Conservation (phyloP, 2,113 vertebrate species). For the Microcebus jonahi region DNA sequence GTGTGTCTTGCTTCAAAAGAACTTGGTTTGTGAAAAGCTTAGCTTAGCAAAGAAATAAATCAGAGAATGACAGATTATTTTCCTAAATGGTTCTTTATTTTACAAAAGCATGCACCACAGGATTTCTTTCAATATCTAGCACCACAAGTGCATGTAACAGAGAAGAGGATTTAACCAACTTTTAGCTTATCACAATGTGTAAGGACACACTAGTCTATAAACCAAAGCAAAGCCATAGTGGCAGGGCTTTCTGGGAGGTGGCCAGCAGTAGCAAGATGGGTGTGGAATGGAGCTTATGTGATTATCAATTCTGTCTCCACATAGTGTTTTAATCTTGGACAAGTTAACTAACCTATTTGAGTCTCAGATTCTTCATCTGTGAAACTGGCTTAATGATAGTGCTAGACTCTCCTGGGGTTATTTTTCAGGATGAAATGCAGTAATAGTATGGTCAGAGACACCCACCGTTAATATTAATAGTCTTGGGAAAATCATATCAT, state of each 20-base stretch:
- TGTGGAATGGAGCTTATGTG: neutral
- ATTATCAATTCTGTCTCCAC: neutral
- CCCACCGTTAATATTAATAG: neutral
- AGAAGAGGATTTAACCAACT: neutral
- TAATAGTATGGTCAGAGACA: neutral
- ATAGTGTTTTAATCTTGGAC: neutral
- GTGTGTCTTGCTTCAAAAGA: conserved; percentile 26
- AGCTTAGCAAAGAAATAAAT: conserved; percentile 51
- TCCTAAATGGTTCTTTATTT: conserved; percentile 45
- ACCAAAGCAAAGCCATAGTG: neutral
- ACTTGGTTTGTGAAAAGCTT: conserved; percentile 31
- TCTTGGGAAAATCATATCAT: neutral
- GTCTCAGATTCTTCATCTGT: neutral
- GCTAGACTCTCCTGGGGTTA: neutral
- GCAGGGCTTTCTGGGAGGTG: neutral
- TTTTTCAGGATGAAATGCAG: neutral
- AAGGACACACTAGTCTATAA: neutral
- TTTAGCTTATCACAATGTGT: neutral
- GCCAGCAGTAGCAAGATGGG: neutral
- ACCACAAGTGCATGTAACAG: neutral
- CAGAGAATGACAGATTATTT: conserved; percentile 51
- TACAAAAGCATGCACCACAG: conserved; percentile 22
- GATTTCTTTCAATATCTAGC: conserved; percentile 16
- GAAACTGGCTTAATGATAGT: neutral
- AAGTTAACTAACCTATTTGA: neutral